A percentile compares a stretch with the other conserved stretches of the same genome.
phyloP scores from a whole-genome alignment of 2,888 invertebrate species.

The Drosophila neoperkinsi region DNA sequence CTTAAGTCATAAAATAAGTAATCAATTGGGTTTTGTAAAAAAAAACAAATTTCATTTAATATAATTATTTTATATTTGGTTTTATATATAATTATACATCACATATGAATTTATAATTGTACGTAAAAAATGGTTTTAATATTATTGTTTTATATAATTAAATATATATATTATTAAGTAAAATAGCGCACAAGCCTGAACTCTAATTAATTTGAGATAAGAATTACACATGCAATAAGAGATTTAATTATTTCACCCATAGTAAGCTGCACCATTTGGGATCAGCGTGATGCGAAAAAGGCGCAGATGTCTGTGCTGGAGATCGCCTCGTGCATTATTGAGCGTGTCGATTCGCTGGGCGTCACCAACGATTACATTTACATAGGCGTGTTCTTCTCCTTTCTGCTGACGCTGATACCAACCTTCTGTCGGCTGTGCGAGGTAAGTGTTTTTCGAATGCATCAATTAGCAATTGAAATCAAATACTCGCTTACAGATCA shows the following conservation, averaged over 20 bases:
- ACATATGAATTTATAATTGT: background rate
- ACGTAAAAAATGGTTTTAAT: no score
- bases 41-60: no score
- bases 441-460: constrained; percentile 50
- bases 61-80: no score
- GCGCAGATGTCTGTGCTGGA: constrained; percentile 97
- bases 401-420: constrained; percentile 88
- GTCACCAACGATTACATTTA: constrained; percentile 93
- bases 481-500: constrained; percentile 66
- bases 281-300: constrained; percentile 94
- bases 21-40: no score
- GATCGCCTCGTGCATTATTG: constrained; percentile 97
- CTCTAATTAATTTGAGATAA: background rate
- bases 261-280: constrained; percentile 99
- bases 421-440: constrained; percentile 86
- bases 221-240: background rate
- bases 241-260: constrained; percentile 12
- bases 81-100: background rate
- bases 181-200: no score
- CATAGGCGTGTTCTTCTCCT: constrained; percentile 88
- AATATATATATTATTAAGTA: background rate
- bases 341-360: constrained; percentile 93
- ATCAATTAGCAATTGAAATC: background rate
- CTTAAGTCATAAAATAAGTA: no score
- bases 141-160: background rate